phyloP scores from a whole-genome alignment of 2,113 vertebrate genomes.

The Hydrolagus affinis region DNA sequence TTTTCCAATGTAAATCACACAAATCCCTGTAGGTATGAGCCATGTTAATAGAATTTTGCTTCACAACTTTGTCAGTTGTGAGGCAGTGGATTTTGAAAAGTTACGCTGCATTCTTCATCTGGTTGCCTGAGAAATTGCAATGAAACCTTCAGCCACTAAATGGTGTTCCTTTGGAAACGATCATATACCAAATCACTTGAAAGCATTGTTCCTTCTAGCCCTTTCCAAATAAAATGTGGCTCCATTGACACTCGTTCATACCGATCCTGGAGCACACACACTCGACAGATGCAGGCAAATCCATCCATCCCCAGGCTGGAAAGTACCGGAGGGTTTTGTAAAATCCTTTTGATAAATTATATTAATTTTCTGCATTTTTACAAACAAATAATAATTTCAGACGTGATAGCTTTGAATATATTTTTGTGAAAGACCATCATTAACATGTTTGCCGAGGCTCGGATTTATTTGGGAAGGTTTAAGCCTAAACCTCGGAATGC shows the following conservation, averaged over 20 bases:
- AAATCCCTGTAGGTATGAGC: background rate
- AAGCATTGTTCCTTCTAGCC: slow-evolving; percentile 23
- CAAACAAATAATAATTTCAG: background rate
- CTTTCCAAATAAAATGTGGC: slow-evolving; percentile 20
- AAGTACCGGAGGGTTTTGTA: slow-evolving; percentile 1
- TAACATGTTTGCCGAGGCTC: background rate
- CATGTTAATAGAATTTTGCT: background rate
- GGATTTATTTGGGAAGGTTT: slow-evolving; percentile 3
- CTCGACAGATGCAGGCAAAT: background rate
- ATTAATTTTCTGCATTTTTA: slow-evolving; percentile 1
- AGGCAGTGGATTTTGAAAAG: slow-evolving; percentile 7
- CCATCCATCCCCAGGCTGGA: background rate
- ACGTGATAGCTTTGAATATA: background rate
- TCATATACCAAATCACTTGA: slow-evolving; percentile 21
- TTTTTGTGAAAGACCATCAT: background rate
- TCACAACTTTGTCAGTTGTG: background rate
- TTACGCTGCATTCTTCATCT: background rate
- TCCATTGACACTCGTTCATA: slow-evolving; percentile 12
- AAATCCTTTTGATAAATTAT: background rate
- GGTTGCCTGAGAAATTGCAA: background rate
- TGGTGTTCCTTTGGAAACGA: slow-evolving; percentile 15
- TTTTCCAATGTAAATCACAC: slow-evolving; percentile 16
- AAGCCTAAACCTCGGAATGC: too few species aligned
- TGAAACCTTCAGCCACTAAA: slow-evolving; percentile 20
- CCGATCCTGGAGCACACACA: slow-evolving; percentile 14